A percentile compares a stretch with the other conserved stretches of the same genome.
Evolutionary conservation across 2,797 vertebrate species (phyloP).

Genomic region (Oryzias dopingdopingensis): DNA sequence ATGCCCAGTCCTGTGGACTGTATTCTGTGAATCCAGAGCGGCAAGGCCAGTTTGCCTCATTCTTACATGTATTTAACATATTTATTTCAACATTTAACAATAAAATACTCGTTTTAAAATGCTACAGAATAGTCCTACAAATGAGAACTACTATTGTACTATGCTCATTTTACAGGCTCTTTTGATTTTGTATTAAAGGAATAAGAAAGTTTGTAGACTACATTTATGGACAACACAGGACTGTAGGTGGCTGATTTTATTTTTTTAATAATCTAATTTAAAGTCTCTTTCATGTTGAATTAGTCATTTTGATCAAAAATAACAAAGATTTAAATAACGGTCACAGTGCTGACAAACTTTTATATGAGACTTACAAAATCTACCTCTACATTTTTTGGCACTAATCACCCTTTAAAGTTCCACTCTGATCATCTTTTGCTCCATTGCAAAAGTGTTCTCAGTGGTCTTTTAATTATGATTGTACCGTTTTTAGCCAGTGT

Average conservation of each 20-base stretch:
- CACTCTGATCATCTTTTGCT: too few species aligned
- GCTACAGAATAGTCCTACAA: constrained; percentile 65
- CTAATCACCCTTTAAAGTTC: too few species aligned
- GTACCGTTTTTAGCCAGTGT: too few species aligned
- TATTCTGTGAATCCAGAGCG: constrained; percentile 85
- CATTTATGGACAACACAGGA: constrained; percentile 7
- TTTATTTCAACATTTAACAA: constrained; percentile 71
- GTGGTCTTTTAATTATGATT: too few species aligned
- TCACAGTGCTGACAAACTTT: too few species aligned
- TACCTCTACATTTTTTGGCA: too few species aligned
- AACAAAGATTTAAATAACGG: too few species aligned
- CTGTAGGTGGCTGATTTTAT: not conserved
- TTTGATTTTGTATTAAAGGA: constrained; percentile 76
- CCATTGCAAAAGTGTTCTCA: too few species aligned
- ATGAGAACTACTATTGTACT: constrained; percentile 67
- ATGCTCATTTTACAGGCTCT: constrained; percentile 72
- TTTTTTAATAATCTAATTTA: too few species aligned
- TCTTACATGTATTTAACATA: constrained; percentile 67
- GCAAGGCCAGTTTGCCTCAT: constrained; percentile 76
- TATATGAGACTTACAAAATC: too few species aligned
- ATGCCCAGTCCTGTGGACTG: constrained; percentile 68
- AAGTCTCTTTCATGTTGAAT: too few species aligned
- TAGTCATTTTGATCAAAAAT: too few species aligned
- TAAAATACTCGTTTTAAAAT: constrained; percentile 70
- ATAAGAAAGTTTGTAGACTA: constrained; percentile 35